phyloP scores from a whole-genome alignment of 2,797 vertebrate genomes.

The Vipera ursinii region DNA sequence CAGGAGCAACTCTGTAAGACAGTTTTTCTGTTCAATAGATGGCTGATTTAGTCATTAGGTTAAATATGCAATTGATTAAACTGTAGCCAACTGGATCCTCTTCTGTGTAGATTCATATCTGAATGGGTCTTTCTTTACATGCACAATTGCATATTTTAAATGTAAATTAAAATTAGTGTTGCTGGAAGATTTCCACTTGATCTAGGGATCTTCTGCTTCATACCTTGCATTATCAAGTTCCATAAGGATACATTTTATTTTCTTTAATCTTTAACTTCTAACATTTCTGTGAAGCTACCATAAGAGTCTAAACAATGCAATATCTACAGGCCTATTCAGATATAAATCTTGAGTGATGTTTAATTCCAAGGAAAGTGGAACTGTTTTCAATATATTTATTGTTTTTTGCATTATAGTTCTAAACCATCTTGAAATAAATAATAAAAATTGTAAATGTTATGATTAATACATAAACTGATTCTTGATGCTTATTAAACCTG shows the following conservation, averaged over 20 bases:
- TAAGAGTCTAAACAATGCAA: not conserved
- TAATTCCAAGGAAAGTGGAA: not conserved
- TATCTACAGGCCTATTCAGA: not conserved
- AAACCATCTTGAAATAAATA: not conserved
- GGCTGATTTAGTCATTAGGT: not conserved
- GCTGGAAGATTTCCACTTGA: not conserved
- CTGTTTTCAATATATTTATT: not conserved
- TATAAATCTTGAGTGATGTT: not conserved
- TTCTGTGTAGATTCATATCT: not conserved
- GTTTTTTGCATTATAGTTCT: not conserved
- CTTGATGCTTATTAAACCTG: not conserved
- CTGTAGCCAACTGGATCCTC: not conserved
- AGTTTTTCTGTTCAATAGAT: not conserved
- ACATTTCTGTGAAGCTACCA: not conserved
- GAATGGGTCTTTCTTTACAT: not conserved
- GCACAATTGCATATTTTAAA: not conserved
- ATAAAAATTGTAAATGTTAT: not conserved
- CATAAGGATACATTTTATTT: not conserved
- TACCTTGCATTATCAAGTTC: not conserved
- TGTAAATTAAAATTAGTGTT: not conserved
- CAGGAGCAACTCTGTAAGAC: not conserved
- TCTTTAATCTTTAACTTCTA: not conserved
- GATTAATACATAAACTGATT: not conserved
- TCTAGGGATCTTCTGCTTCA: not conserved
- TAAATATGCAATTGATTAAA: not conserved